Evolutionary conservation across 2,113 vertebrate species (phyloP).

Genomic region (Coryphaenoides rupestris): DNA sequence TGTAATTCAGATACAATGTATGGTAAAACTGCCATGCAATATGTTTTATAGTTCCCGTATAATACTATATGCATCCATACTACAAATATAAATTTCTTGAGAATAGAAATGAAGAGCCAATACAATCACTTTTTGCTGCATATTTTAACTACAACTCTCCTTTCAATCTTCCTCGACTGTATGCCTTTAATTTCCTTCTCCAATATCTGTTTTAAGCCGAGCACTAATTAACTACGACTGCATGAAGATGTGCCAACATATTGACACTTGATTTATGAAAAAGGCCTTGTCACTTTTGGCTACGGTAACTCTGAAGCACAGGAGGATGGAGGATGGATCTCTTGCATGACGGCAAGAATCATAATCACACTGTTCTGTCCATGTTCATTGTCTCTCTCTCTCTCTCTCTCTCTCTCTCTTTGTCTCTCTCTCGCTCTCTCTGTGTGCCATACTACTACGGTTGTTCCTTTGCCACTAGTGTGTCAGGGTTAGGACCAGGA

Average conservation of each 20-base stretch:
- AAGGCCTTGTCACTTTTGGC: conserved; percentile 52
- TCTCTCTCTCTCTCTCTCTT: too few species aligned
- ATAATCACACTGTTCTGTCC: conserved; percentile 62
- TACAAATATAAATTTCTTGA: background rate
- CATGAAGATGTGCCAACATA: conserved; percentile 39
- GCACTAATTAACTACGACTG: conserved; percentile 43
- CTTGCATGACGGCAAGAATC: conserved; percentile 57
- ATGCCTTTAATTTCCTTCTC: conserved; percentile 31
- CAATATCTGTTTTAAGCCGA: conserved; percentile 26
- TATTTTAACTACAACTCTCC: conserved; percentile 31
- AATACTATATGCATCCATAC: background rate
- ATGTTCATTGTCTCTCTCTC: conserved; percentile 24
- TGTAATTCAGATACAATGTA: too few species aligned
- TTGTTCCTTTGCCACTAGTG: conserved; percentile 54
- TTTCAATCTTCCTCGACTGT: conserved; percentile 12
- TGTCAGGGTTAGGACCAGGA: conserved; percentile 75
- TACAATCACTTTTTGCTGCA: conserved; percentile 24
- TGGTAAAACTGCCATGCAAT: too few species aligned
- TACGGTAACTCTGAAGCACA: conserved; percentile 52
- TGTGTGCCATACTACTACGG: conserved; percentile 60
- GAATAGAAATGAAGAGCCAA: conserved; percentile 34
- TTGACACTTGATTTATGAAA: conserved; percentile 43
- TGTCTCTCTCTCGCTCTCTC: too few species aligned
- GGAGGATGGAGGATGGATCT: conserved; percentile 52
- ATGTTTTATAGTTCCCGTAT: background rate